Evolutionary conservation across 2,888 invertebrate genomes (phyloP).

Genomic region (Meliscaeva auricollis): DNA sequence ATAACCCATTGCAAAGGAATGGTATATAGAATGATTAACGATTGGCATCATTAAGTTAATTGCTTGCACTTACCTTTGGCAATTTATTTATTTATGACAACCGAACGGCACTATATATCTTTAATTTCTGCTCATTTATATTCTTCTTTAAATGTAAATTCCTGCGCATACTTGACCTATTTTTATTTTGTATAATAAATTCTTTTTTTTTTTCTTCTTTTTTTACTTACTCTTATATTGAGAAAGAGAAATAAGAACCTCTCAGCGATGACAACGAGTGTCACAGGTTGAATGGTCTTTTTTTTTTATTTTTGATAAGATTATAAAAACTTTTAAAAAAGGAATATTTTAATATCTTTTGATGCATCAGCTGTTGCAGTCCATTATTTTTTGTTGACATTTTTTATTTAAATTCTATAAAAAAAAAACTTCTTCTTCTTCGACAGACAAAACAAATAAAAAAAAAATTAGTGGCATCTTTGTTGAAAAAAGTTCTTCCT

Average conservation of each 20-base stretch:
- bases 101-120: constrained; percentile 8
- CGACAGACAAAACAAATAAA: neutral
- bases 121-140: constrained; percentile 3
- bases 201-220: neutral
- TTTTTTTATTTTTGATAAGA: neutral
- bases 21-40: constrained; percentile 11
- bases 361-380: neutral
- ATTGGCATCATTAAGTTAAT: constrained; percentile 32
- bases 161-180: constrained; percentile 15
- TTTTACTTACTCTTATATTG: neutral
- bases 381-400: neutral
- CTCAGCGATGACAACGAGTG: neutral
- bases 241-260: neutral
- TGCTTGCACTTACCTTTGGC: constrained; percentile 29
- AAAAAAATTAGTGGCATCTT: neutral
- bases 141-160: neutral
- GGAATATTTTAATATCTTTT: constrained; percentile 1
- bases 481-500: neutral
- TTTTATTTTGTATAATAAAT: no score
- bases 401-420: neutral
- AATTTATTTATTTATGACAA: constrained; percentile 33
- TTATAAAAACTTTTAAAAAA: neutral
- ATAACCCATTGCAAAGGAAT: neutral
- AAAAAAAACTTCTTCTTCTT: neutral
- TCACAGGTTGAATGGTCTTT: neutral